Base-by-base conservation (phyloP, 2,113 vertebrate species). In the Chitala chitala region DNA sequence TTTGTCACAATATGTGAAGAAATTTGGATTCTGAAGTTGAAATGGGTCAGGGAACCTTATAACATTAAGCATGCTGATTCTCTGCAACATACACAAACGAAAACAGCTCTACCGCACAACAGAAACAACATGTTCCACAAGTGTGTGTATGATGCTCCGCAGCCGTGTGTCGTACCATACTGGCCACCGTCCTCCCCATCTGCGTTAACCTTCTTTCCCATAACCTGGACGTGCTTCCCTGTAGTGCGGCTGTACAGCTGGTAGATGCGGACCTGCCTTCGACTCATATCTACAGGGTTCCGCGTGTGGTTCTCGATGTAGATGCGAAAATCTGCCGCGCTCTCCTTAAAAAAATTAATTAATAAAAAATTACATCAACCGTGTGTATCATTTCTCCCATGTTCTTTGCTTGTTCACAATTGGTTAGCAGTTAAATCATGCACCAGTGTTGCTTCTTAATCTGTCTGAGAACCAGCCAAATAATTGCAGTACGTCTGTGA, bases 221-320 rank as follows among this genome's bases (percentile, higher is more conserved):
- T 78, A 70, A 92, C 88, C 84, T 92, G 91, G 66, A 91, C 89
- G 0, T 92, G 91, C 80, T 89, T 91, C 53, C 90, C 90, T 31
- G 89, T 92, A 59, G 89, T 91, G 76, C 90, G 86, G 81, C 91
- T 92, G 82, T 92, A 92, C 48, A 92, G 90, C 82, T 92, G 91
- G 84, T 92, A 92, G 66, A 91, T 87, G 17, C 91, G 82, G 73
- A 90, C 88, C 50, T 91, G 91, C 77, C 88, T 84, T 15, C 90
- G 88, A 82, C 91, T 92, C 88, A 91, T 86, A 81, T 88, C 87
- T 79, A 92, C 91, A 81, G 89, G 87, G 81, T 88, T 88, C 78
- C 88, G 86, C 15, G 91, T 92, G 86, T 91, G 90, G 81, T 91
- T 92, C 78, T 92, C 91, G 12, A 92, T 91, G 78, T 91, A 91